phyloP scores from a whole-genome alignment of 2,797 vertebrate species.

The Antennarius maculatus region DNA sequence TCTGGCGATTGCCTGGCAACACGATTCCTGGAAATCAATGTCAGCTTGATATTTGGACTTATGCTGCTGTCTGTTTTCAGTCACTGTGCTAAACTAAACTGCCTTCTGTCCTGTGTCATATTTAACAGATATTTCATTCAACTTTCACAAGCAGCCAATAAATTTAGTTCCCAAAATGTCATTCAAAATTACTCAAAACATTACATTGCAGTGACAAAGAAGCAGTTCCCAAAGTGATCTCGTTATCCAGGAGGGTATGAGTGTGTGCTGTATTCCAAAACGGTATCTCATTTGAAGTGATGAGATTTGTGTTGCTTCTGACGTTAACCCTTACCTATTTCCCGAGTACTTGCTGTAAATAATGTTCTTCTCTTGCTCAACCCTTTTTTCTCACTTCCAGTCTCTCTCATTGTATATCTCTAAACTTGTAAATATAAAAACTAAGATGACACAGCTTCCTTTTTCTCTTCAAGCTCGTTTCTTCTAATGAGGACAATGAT shows the following conservation, averaged over 20 bases:
- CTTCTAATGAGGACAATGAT: slow-evolving; percentile 57
- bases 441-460: slow-evolving; percentile 56
- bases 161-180: slow-evolving; percentile 32
- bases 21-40: not conserved
- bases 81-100: slow-evolving; percentile 7
- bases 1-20: not conserved
- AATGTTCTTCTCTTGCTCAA: slow-evolving; percentile 58
- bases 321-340: slow-evolving; percentile 48
- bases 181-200: slow-evolving; percentile 17
- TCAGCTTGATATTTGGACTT: too few species aligned
- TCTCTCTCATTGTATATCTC: slow-evolving; percentile 68
- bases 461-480: slow-evolving; percentile 59
- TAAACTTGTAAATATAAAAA: slow-evolving; percentile 76
- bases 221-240: slow-evolving; percentile 38
- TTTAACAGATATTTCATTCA: not conserved
- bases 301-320: slow-evolving; percentile 51
- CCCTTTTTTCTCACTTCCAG: slow-evolving; percentile 44
- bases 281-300: slow-evolving; percentile 44
- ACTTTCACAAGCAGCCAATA: not conserved
- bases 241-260: slow-evolving; percentile 23
- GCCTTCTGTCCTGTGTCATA: slow-evolving; percentile 5
- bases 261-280: slow-evolving; percentile 44
- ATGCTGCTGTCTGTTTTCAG: not conserved
- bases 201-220: slow-evolving; percentile 18
- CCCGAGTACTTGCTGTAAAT: slow-evolving; percentile 70